phyloP scores from a whole-genome alignment of 2,113 vertebrate genomes.

The Elaphurus davidianus region DNA sequence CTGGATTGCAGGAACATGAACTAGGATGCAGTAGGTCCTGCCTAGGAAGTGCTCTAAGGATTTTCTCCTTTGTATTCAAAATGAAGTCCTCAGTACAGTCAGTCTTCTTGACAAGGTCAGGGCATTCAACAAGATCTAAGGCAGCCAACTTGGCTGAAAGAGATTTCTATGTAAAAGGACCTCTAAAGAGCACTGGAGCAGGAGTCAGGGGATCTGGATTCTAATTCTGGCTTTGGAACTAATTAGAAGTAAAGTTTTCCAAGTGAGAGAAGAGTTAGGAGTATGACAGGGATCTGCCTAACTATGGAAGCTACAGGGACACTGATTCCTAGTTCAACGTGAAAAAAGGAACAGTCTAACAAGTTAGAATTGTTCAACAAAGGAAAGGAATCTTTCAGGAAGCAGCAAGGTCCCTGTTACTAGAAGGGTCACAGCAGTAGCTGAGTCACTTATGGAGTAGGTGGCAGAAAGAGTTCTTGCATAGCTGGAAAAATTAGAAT shows the following conservation, averaged over 20 bases:
- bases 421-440: not conserved
- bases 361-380: not conserved
- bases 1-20: not conserved
- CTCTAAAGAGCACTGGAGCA: not conserved
- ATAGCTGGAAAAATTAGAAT: not conserved
- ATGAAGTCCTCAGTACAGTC: not conserved
- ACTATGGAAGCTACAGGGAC: not conserved
- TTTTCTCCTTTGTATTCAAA: constrained; percentile 37
- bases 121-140: not conserved
- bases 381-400: not conserved
- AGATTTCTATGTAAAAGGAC: not conserved
- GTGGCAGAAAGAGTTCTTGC: not conserved
- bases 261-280: not conserved
- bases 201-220: not conserved
- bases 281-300: not conserved
- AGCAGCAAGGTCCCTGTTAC: not conserved
- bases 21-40: not conserved
- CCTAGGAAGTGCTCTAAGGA: not conserved
- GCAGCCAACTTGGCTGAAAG: not conserved
- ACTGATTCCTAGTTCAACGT: not conserved
- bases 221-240: not conserved
- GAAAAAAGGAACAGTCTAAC: not conserved
- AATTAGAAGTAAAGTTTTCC: not conserved
- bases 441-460: not conserved
- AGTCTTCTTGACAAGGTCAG: constrained; percentile 18